phyloP scores from a whole-genome alignment of 2,797 vertebrate genomes.

The Scarus forsteni region DNA sequence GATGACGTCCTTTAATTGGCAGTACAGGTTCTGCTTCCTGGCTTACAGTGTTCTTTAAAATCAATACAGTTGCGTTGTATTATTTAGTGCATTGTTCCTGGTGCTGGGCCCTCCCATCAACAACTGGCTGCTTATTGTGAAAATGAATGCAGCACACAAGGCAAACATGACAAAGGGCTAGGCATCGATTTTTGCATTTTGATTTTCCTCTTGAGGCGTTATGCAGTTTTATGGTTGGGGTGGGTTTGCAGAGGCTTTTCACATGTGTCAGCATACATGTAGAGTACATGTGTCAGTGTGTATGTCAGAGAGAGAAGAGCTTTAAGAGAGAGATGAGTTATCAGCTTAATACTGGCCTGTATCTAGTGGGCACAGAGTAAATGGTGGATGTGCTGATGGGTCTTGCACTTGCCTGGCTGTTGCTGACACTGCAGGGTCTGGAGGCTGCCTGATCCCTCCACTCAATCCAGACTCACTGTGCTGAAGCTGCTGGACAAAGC shows the following conservation, averaged over 20 bases:
- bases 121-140: constrained; percentile 40
- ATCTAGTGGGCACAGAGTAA: constrained; percentile 33
- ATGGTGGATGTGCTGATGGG: constrained; percentile 43
- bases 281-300: neutral
- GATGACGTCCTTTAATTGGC: constrained; percentile 47
- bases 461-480: constrained; percentile 51
- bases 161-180: constrained; percentile 56
- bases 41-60: constrained; percentile 32
- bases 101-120: constrained; percentile 32
- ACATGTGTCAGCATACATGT: constrained; percentile 16
- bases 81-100: constrained; percentile 52
- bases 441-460: constrained; percentile 47
- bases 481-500: constrained; percentile 36
- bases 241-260: constrained; percentile 23
- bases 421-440: constrained; percentile 73
- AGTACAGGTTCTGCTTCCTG: constrained; percentile 25
- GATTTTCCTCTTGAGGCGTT: constrained; percentile 47
- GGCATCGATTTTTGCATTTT: constrained; percentile 57
- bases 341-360: constrained; percentile 17
- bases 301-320: neutral
- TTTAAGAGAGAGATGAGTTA: constrained; percentile 19
- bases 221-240: constrained; percentile 20
- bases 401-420: constrained; percentile 53
- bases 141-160: constrained; percentile 56
- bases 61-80: constrained; percentile 55